A percentile compares a stretch with the other conserved stretches of the same genome.
phyloP scores from a whole-genome alignment of 1,140 invertebrate species.

The Andrena cerasifolii region DNA sequence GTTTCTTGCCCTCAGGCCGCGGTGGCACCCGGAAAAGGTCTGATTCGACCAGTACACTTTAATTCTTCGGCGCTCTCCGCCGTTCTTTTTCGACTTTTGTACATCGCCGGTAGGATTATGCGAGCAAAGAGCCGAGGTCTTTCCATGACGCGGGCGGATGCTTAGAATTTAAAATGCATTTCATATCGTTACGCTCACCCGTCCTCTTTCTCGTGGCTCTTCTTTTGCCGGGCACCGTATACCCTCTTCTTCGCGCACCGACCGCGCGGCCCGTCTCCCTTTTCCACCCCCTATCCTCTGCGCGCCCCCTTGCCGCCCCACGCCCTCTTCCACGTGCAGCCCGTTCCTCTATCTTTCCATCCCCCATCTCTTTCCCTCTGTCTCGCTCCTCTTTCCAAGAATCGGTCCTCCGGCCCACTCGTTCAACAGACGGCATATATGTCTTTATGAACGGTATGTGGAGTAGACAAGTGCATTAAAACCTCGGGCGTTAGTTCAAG shows the following conservation, averaged over 20 bases:
- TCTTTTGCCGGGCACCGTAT: conserved; percentile 46
- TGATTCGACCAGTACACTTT: conserved; percentile 52
- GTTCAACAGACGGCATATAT: conserved; percentile 78
- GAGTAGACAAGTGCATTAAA: conserved; percentile 83
- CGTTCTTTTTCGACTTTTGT: conserved; percentile 55
- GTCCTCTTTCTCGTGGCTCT: conserved; percentile 52
- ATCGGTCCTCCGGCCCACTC: conserved; percentile 66
- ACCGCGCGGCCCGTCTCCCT: conserved; percentile 38
- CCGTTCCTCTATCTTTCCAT: neutral
- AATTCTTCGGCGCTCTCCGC: conserved; percentile 42
- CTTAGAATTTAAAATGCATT: conserved; percentile 78
- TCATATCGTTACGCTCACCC: conserved; percentile 72
- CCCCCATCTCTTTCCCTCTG: conserved; percentile 26
- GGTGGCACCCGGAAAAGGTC: conserved; percentile 34
- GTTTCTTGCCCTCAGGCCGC: conserved; percentile 17
- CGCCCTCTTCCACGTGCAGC: neutral
- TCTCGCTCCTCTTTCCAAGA: conserved; percentile 66
- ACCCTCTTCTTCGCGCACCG: conserved; percentile 38
- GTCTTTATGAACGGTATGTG: conserved; percentile 81
- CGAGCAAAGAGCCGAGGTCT: conserved; percentile 65
- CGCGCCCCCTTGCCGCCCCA: neutral
- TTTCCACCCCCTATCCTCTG: conserved; percentile 30
- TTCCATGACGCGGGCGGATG: conserved; percentile 59
- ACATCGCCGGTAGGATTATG: conserved; percentile 61
- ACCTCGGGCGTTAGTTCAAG: conserved; percentile 81